Evolutionary conservation across 1,140 invertebrate species (phyloP).

Genomic region (Ceratosolen solmsi): DNA sequence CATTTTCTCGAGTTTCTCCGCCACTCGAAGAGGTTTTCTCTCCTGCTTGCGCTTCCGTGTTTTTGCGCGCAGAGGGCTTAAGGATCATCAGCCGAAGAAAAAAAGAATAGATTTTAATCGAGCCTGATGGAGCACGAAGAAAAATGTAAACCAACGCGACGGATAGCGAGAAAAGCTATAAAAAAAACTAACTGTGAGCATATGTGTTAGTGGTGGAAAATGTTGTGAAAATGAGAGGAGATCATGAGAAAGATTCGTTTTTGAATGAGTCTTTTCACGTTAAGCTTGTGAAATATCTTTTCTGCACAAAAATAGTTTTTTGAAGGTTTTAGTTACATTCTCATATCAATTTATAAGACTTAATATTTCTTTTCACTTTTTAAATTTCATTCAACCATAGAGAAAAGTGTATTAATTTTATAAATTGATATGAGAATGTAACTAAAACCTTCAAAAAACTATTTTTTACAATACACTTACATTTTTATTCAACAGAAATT

Average conservation of each 20-base stretch:
- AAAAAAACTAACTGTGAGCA: neutral
- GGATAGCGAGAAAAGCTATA: neutral
- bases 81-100: conserved; percentile 5
- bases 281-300: neutral
- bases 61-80: conserved; percentile 19
- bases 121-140: conserved; percentile 27
- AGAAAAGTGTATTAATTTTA: neutral
- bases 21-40: neutral
- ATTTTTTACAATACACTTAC: neutral
- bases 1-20: neutral
- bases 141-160: conserved; percentile 8
- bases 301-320: neutral
- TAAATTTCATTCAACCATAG: neutral
- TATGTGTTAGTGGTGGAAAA: neutral
- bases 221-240: neutral
- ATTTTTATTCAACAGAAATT: no score
- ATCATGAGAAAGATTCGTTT: neutral
- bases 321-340: neutral
- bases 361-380: neutral
- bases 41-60: conserved; percentile 10
- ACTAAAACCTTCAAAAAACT: neutral
- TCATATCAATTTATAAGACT: neutral
- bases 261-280: neutral
- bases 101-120: conserved; percentile 33
- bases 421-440: neutral